Evolutionary conservation across 2,888 invertebrate species (phyloP).

Genomic region (Trimorus sp.): DNA sequence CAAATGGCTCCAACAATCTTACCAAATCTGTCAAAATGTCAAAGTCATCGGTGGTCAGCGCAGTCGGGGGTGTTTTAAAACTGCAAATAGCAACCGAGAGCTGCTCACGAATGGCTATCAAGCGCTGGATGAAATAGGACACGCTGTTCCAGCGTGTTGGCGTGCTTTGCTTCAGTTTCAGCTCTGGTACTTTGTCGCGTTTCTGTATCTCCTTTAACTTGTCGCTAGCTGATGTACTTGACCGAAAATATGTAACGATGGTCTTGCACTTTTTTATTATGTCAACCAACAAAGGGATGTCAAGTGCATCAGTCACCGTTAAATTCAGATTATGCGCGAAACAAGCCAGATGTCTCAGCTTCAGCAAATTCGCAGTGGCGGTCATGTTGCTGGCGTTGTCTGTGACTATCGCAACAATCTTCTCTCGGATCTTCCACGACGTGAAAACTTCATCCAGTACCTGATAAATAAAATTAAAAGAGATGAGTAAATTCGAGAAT

Average conservation of each 20-base stretch:
- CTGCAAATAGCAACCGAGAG: slow-evolving; percentile 7
- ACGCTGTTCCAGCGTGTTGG: slow-evolving; percentile 30
- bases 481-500: too few species aligned
- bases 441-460: too few species aligned
- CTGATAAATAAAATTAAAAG: too few species aligned
- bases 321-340: slow-evolving; percentile 25
- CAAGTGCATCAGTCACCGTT: slow-evolving; percentile 14
- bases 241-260: slow-evolving; percentile 16
- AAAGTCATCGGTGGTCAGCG: slow-evolving; percentile 18
- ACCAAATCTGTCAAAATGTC: slow-evolving; percentile 14
- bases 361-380: not conserved
- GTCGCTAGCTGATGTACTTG: slow-evolving; percentile 19
- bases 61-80: slow-evolving; percentile 6
- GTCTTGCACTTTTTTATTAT: slow-evolving; percentile 7
- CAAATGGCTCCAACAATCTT: slow-evolving; percentile 12
- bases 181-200: slow-evolving; percentile 4
- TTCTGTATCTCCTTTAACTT: slow-evolving; percentile 25
- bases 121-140: slow-evolving; percentile 20
- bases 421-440: too few species aligned
- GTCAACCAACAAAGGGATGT: not conserved
- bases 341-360: slow-evolving; percentile 20
- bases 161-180: slow-evolving; percentile 10
- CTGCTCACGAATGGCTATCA: slow-evolving; percentile 14
- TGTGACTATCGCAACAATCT: too few species aligned
- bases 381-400: slow-evolving; percentile 34